phyloP scores from a whole-genome alignment of 2,113 vertebrate species.

The Danio rerio region DNA sequence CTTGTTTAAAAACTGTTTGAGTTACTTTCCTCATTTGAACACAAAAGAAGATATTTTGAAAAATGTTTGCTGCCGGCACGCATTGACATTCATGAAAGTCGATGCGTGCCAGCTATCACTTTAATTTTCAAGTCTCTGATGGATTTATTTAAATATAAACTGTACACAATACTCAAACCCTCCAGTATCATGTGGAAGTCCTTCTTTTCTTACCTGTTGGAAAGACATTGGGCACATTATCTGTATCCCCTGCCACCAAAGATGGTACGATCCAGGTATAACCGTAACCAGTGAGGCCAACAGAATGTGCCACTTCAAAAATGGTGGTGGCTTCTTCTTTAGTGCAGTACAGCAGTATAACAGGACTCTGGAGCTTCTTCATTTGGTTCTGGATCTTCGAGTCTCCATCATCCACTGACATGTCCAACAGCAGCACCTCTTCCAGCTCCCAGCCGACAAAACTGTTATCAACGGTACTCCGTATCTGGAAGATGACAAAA shows the following conservation, averaged over 20 bases:
- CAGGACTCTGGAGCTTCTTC: conserved; percentile 97
- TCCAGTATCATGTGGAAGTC: too few species aligned
- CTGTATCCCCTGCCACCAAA: conserved; percentile 93
- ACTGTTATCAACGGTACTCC: conserved; percentile 97
- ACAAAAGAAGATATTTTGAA: too few species aligned
- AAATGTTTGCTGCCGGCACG: too few species aligned
- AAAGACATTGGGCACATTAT: conserved; percentile 90
- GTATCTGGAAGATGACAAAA: conserved; percentile 67
- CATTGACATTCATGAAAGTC: too few species aligned
- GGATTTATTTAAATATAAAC: too few species aligned
- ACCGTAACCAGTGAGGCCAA: conserved; percentile 96
- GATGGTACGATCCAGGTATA: conserved; percentile 98
- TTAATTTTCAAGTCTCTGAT: too few species aligned
- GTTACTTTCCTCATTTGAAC: too few species aligned
- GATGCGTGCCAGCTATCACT: too few species aligned
- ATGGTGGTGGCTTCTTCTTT: conserved; percentile 97
- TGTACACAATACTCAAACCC: too few species aligned
- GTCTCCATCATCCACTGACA: conserved; percentile 95
- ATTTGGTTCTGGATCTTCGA: conserved; percentile 98
- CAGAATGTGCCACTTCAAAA: conserved; percentile 97
- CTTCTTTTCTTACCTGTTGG: conserved; percentile 77
- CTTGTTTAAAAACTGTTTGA: too few species aligned
- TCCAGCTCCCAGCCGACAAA: conserved; percentile 99
- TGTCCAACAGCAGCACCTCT: conserved; percentile 94
- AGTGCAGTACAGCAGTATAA: conserved; percentile 96